These are phyloP conservation scores for Falco columbarius DNA, from an alignment of 2,797 vertebrate genomes.

Conservation along the genomic window DNA sequence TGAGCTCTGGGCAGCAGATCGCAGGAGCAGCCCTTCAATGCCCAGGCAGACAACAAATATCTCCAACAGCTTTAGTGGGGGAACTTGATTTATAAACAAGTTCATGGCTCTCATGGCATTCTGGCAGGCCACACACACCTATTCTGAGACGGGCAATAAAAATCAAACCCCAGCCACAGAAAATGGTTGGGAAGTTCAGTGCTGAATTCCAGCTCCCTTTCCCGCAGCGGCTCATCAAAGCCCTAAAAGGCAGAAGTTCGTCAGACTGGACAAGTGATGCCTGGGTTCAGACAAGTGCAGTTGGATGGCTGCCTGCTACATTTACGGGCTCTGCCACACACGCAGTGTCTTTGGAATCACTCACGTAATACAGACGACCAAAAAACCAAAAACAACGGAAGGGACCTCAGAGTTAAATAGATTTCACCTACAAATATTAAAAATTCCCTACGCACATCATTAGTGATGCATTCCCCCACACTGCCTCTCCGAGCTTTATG, in stretches of 20 bases:
- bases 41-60: background rate
- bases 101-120: background rate
- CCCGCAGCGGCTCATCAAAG: background rate
- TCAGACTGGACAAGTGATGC: background rate
- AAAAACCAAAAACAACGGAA: background rate
- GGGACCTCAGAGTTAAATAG: background rate
- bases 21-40: background rate
- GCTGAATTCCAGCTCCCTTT: conserved; percentile 18
- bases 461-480: background rate
- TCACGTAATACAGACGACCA: background rate
- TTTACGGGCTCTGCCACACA: background rate
- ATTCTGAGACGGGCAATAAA: background rate
- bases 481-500: background rate
- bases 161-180: background rate
- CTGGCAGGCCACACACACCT: background rate
- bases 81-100: background rate
- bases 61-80: background rate
- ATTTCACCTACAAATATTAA: background rate
- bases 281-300: background rate
- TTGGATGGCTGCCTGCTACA: background rate
- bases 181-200: background rate
- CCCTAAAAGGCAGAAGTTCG: conserved; percentile 35
- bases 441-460: background rate
- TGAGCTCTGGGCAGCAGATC: background rate
- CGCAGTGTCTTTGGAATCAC: rapidly evolving